phyloP scores from a whole-genome alignment of 2,113 vertebrate genomes.

The Cettia cetti region DNA sequence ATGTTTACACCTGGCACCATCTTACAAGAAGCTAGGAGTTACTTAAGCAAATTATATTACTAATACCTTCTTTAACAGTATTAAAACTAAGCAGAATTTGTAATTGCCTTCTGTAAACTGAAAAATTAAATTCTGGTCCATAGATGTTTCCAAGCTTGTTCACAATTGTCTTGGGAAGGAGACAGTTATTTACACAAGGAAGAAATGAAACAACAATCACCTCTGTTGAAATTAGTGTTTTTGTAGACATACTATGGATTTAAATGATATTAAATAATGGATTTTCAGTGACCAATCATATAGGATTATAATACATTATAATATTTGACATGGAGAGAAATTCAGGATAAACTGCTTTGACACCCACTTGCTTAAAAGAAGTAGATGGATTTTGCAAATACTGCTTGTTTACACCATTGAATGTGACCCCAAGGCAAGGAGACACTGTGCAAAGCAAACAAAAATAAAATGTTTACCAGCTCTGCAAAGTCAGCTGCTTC shows the following conservation, averaged over 20 bases:
- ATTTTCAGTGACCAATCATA: background rate
- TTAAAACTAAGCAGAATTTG: background rate
- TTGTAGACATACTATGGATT: background rate
- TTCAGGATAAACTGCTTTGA: background rate
- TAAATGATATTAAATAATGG: background rate
- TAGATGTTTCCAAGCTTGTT: background rate
- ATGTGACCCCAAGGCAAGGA: background rate
- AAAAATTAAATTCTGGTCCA: background rate
- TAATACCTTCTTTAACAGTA: background rate
- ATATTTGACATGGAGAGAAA: background rate
- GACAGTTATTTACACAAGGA: background rate
- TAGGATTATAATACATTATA: rapidly evolving
- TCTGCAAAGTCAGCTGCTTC: conserved; percentile 96
- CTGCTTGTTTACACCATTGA: background rate
- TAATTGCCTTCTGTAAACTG: background rate
- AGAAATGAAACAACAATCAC: background rate
- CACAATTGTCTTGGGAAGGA: background rate
- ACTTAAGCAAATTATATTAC: background rate
- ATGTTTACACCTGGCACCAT: background rate
- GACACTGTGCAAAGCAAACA: background rate
- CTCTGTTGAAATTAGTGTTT: background rate
- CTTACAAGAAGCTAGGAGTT: background rate
- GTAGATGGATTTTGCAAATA: background rate
- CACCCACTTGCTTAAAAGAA: background rate
- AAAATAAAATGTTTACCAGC: conserved; percentile 77